Base-by-base conservation (phyloP, 2,797 vertebrate genomes). In the Sternotherus odoratus region DNA sequence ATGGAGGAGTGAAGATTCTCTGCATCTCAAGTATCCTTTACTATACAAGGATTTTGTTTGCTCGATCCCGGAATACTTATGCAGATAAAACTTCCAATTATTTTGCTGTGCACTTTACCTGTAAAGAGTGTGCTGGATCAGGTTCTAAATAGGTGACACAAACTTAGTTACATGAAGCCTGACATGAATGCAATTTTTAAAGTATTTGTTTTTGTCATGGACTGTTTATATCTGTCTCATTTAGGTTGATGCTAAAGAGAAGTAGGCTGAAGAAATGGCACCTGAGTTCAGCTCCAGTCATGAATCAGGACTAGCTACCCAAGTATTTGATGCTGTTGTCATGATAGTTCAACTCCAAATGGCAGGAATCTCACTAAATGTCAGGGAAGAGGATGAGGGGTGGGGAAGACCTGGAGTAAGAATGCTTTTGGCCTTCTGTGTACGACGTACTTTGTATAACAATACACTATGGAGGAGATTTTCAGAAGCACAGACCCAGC, bases 111-210 rank as follows among this genome's bases (percentile, higher is more conserved):
- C 15, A 75, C 43, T 75, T 48, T 75, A 28, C 43, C 43, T 75
- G 12, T 48, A 9, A 43, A 75, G 43, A 15, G 72, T 28, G 26
- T 75, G 72, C 8, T 75, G 43, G 17, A 39, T 69, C 19, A 23
- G 3, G 63, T 69, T 69, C 63, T 69, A 69, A 69, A 69, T 23
- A 12, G n/a, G 33, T 69, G 63, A 12, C 17, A 66, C 16, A 21
- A 66, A 39, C 69, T 39, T 21, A 39, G 69, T 39, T 43, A 43
- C 36, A 26, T 53, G 39, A 16, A 78, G 12, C 46, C 46, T 8
- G 28, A 23, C 1, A 16, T 21, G 56, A 56, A 1, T 23, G n/a
- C n/a, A 53, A 2, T 2, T 82, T 30, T 72, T 48, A 17, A 1
- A 80, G 56, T 12, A 11, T 43, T 1, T 24, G 33, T 33, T 19